Base-by-base conservation (phyloP, 2,888 invertebrate species). In the Limenitis camilla region DNA sequence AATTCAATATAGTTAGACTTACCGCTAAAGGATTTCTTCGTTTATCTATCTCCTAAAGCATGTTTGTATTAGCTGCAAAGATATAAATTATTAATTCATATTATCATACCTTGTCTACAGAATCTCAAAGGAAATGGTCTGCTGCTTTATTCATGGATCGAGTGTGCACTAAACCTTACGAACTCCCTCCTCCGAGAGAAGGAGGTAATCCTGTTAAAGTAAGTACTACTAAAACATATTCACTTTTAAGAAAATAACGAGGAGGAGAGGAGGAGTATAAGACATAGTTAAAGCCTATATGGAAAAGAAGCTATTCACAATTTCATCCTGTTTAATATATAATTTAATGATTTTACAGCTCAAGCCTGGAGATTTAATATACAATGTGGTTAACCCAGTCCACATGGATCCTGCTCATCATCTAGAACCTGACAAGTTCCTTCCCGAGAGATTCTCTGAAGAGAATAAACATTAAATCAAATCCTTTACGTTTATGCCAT, bases 91-190 rank as follows among this genome's bases (percentile, higher is more conserved):
- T 19, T 35, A 19, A 19, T 19, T 19, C 19, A 19, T 19, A n/a
- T 33, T 36, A 36, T 40, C 19, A 19, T 36, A 6, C 19, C 19
- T 19, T 19, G 19, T 19, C 67, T 69, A 31, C 47, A 78, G 90
- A 90, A 69, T 78, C 85, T 0, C 62, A 88, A 11, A 75, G 90
- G 50, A 84, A 79, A 59, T 89, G 89, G 85, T 76, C 89, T 0
- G 77, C 85, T 1, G 83, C 80, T 1, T 56, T 82, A 0, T 58
- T 85, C 0, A 61, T 84, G 60, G 90, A 91, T 61, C 74, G 91
- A 50, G 59, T 75, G 2, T 90, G 89, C 56, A 74, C 74, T 0
- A 88, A 89, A 53, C 62, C 73, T 0, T 90, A 84, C 54, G 76
- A 80, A 10, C 61, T 90, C 1, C 82, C 82, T 2, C 78, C 81